phyloP scores from a whole-genome alignment of 2,113 vertebrate genomes.

The Furnarius figulus region DNA sequence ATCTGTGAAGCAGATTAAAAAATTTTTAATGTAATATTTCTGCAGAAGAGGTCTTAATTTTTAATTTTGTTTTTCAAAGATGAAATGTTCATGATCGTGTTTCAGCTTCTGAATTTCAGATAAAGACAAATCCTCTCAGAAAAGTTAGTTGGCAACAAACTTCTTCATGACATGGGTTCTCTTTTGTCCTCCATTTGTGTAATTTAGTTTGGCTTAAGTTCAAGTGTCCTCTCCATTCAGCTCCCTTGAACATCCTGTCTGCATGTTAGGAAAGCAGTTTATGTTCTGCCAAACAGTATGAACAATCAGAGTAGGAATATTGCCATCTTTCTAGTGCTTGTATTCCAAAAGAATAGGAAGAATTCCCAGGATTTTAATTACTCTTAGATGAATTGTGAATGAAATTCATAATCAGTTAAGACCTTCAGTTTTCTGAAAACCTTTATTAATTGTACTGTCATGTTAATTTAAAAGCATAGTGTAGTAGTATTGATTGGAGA shows the following conservation, averaged over 20 bases:
- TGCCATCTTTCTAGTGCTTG: neutral
- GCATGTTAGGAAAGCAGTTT: conserved; percentile 37
- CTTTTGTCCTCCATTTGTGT: conserved; percentile 34
- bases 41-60: neutral
- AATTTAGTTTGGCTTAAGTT: conserved; percentile 38
- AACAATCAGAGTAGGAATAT: neutral
- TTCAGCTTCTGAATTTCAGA: neutral
- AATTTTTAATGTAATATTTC: neutral
- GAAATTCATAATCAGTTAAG: neutral
- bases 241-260: conserved; percentile 10
- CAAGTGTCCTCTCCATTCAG: conserved; percentile 20
- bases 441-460: neutral
- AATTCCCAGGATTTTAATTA: neutral
- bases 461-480: neutral
- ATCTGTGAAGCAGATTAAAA: neutral
- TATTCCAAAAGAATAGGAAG: neutral
- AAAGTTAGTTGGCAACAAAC: neutral
- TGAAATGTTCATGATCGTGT: neutral
- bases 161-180: neutral
- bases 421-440: neutral
- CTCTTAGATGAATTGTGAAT: neutral
- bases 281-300: conserved; percentile 43
- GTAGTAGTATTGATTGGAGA: neutral
- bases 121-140: neutral
- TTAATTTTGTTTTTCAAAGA: neutral